phyloP scores from a whole-genome alignment of 2,797 vertebrate species.

The Gallinago stenura region DNA sequence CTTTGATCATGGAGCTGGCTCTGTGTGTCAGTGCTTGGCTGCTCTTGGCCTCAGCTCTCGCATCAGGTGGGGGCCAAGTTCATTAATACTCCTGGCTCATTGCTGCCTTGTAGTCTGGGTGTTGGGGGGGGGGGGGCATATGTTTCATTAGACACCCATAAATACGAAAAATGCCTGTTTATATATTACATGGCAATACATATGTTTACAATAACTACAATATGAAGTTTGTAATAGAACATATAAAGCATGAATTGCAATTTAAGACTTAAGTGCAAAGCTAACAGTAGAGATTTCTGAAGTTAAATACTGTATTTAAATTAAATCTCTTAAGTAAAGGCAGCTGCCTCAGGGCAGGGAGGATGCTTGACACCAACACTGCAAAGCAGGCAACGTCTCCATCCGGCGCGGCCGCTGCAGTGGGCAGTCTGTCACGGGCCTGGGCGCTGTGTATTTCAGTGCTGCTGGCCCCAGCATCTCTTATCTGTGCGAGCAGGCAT shows the following conservation, averaged over 20 bases:
- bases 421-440: neutral
- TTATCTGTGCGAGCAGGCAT: neutral
- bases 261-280: neutral
- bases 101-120: neutral
- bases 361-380: neutral
- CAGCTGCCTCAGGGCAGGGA: neutral
- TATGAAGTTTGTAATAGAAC: neutral
- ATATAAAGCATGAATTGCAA: neutral
- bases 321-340: neutral
- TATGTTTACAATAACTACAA: neutral
- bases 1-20: neutral
- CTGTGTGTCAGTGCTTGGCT: neutral
- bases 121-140: too few relatives aligned
- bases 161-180: neutral
- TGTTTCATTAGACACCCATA: neutral
- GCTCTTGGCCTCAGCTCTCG: neutral
- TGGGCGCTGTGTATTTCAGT: fast-evolving
- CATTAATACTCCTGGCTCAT: neutral
- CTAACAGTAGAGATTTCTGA: neutral
- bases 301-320: neutral
- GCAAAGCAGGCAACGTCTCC: neutral
- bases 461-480: neutral
- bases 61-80: neutral
- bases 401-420: neutral
- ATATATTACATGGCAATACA: neutral